Conservation (phyloP, 2,888 invertebrate species). For the Sinelater perroti region DNA sequence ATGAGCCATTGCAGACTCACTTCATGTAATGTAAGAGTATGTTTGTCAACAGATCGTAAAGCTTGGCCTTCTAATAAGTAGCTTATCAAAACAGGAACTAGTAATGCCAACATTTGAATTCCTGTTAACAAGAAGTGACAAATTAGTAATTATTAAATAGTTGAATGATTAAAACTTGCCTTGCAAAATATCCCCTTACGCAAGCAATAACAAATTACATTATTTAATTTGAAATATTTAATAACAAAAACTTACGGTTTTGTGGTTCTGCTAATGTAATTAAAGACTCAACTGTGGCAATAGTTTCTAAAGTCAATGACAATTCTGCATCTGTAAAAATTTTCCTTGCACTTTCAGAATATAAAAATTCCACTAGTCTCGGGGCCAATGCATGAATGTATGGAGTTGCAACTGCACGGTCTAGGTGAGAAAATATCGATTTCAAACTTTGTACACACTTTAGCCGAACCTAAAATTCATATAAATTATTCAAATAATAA, state of each 20-base stretch:
- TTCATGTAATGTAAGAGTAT: conserved; percentile 81
- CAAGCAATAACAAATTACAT: conserved; percentile 38
- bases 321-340: conserved; percentile 74
- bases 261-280: conserved; percentile 78
- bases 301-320: conserved; percentile 75
- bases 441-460: conserved; percentile 82
- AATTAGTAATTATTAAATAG: too few relatives aligned
- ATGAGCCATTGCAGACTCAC: conserved; percentile 89
- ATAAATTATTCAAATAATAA: conserved; percentile 16
- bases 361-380: conserved; percentile 77
- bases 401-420: conserved; percentile 75
- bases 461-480: conserved; percentile 70
- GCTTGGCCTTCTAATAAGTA: conserved; percentile 78
- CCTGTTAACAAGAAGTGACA: conserved; percentile 72
- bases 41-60: conserved; percentile 68
- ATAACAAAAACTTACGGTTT: conserved; percentile 72
- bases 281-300: conserved; percentile 78
- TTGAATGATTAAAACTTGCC: conserved; percentile 57
- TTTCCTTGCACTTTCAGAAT: conserved; percentile 69
- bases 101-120: conserved; percentile 85
- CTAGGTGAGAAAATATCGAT: conserved; percentile 78
- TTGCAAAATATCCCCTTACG: conserved; percentile 66
- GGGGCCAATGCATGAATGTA: conserved; percentile 86
- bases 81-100: conserved; percentile 91
- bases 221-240: conserved; percentile 3